Evolutionary conservation across 2,797 vertebrate genomes (phyloP), one percentile per base, ranked within the genome.

Genomic region (Poecilia velifera): DNA sequence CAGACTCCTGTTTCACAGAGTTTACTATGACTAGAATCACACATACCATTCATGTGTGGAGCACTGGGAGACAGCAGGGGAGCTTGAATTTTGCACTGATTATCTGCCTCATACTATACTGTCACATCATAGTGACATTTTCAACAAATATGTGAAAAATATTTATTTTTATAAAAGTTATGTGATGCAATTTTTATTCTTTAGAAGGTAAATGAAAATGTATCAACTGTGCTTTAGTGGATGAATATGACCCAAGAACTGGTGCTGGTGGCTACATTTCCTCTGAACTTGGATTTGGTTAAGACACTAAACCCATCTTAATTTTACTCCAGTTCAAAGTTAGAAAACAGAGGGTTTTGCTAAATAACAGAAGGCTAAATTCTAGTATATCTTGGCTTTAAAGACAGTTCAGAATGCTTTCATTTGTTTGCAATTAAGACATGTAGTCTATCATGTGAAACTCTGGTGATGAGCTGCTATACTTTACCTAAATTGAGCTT

Each of bases 401-500:
- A 71, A 71, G 12, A 28, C 41, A 16, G 6, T n/a, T 71, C 4
- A 16, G 41, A 6, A 45, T n/a, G 41, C 2, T 71, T 46, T 45
- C 3, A 68, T 68, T 71, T 2, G 6, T 12, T 45, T n/a, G 43
- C 1, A 71, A 16, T 71, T 25, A 71, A 16, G 12, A 45, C 31
- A 36, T 59, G 25, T 10, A 20, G 34, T 78, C 6, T 34, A 20
- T 79, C 2, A 72, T 43, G 57, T 14, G 14, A 66, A 34, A 36
- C 0, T 36, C 13, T 75, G 20, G 14, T 41, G 77, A 14, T 72
- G 59, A 82, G 82, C 82, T 76, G 71, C 78, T 55, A 85, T 84
- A 91, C 80, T 72, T 4, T 97, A 99, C 98, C 98, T 92, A 99
- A 94, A 91, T 99, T 99, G 93, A 99, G 98, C 82, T 98, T 99